Evolutionary conservation across 2,113 vertebrate species (phyloP), one percentile per base, ranked within the genome.

Genomic region (Hemicordylus capensis): DNA sequence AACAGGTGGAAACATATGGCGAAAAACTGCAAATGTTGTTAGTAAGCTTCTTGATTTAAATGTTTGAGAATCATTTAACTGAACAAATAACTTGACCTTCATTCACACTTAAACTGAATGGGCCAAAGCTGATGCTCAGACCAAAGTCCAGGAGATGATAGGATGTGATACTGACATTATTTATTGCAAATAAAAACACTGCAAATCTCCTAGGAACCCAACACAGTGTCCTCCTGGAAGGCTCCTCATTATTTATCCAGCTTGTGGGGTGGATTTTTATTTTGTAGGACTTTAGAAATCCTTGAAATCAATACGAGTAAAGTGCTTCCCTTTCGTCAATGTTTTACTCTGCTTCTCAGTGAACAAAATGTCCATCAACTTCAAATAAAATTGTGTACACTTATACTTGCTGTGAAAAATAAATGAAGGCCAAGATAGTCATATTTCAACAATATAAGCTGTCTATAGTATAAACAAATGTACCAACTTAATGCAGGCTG

Each of bases 311-410:
- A 4, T 19, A n/a, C 31, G 2, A 51, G 19, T 44, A 24, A 73
- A 74, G 44, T 51, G 15, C 37, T 59, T 44, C 54, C 22, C 24
- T 56, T 69, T 48, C 66, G 8, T 24, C 74, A 34, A 14, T 59
- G 81, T 91, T 91, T 84, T 48, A 51, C 59, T 51, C 44, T 5
- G 1, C 4, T 46, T 88, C 8, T 83, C 73, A 59, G 5, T 70
- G 44, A 63, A 42, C 15, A 85, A 79, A 59, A 1, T 22, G 80
- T 24, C 88, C 90, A 8, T 20, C 76, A 28, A 66, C 58, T 19
- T 4, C 66, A 92, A 64, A 75, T 48, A 48, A 12, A 77, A 44
- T 76, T 72, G 0, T 80, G 5, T 44, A 31, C 9, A n/a, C 0
- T 79, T 76, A 10, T 24, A n/a, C 7, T 26, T 75, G 42, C 26